Percentiles rank a stretch among this genome's conserved stretches.
Evolutionary conservation across 2,113 vertebrate species (phyloP).

Genomic region (Psammodynastes pulverulentus): DNA sequence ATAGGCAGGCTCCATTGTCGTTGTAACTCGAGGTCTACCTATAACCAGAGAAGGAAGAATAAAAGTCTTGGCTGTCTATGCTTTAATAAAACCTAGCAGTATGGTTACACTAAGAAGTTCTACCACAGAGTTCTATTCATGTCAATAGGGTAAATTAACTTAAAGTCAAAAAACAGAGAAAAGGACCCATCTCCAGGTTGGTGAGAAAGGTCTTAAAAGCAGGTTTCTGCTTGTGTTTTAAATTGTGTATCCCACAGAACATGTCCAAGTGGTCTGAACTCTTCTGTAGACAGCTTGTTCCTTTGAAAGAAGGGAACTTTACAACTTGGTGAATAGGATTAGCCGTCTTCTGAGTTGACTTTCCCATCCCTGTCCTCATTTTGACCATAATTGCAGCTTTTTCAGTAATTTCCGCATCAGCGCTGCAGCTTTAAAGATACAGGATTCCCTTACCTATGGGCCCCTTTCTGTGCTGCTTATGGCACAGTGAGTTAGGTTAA

Average conservation of each 20-base stretch:
- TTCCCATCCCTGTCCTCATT: background rate
- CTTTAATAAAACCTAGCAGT: background rate
- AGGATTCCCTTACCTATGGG: background rate
- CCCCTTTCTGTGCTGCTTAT: background rate
- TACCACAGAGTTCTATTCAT: background rate
- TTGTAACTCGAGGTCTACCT: background rate
- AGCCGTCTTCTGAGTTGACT: background rate
- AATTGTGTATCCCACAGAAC: background rate
- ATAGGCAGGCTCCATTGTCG: background rate
- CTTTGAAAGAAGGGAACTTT: background rate
- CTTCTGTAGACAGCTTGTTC: background rate
- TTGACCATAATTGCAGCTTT: background rate
- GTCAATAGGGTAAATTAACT: background rate
- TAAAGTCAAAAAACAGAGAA: background rate
- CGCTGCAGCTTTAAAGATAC: background rate
- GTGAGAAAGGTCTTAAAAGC: background rate
- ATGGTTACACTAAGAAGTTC: background rate
- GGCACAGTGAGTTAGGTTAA: background rate
- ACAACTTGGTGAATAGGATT: background rate
- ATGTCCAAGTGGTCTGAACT: background rate
- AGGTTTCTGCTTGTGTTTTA: background rate
- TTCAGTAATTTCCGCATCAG: background rate
- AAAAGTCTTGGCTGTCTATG: background rate
- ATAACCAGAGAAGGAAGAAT: background rate
- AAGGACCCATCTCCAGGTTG: background rate